Conservation (phyloP, 2,888 invertebrate species). For the Drosophila subquinaria region DNA sequence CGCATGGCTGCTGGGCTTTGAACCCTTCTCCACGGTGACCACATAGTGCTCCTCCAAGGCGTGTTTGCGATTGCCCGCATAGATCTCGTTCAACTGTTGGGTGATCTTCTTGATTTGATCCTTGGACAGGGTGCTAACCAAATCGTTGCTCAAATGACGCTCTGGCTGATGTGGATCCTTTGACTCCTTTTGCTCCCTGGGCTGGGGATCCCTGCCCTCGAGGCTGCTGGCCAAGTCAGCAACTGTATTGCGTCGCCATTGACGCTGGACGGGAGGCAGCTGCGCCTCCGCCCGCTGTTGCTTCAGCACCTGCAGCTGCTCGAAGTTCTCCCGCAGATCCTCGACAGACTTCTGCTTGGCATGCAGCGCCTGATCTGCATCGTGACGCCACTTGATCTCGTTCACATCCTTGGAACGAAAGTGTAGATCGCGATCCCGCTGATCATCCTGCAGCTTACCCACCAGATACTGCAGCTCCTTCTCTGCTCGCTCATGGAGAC, state of each 20-base stretch:
- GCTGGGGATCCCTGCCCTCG: constrained; percentile 87
- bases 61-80: constrained; percentile 86
- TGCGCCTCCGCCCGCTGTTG: constrained; percentile 87
- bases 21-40: constrained; percentile 87
- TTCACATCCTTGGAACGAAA: constrained; percentile 92
- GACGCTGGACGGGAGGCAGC: constrained; percentile 63
- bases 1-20: constrained; percentile 79
- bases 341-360: constrained; percentile 95
- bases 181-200: constrained; percentile 84
- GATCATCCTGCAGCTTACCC: constrained; percentile 91
- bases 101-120: constrained; percentile 93
- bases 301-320: constrained; percentile 87
- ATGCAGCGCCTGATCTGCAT: constrained; percentile 91
- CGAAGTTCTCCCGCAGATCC: constrained; percentile 92
- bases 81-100: constrained; percentile 92
- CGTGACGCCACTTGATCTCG: constrained; percentile 91
- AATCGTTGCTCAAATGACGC: constrained; percentile 90
- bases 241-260: constrained; percentile 94
- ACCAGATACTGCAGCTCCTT: constrained; percentile 92
- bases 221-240: constrained; percentile 91
- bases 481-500: constrained; percentile 92
- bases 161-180: constrained; percentile 86
- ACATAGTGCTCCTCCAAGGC: constrained; percentile 86
- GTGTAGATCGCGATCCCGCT: constrained; percentile 93
- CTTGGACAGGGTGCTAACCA: constrained; percentile 94